Conservation (phyloP, 2,797 vertebrate genomes). For the Neostethus bicornis region DNA sequence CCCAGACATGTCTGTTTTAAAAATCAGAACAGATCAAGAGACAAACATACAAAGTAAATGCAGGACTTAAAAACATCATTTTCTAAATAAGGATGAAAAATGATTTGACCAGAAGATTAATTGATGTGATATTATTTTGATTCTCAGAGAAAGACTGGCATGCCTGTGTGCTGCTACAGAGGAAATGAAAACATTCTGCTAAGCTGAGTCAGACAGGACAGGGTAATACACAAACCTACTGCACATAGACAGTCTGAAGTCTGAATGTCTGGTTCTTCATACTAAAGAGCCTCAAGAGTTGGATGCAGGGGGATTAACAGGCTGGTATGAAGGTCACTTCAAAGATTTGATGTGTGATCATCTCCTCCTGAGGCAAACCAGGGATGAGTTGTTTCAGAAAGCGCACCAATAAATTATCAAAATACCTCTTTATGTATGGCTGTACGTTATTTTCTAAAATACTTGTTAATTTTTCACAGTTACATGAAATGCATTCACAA, state of each 20-base stretch:
- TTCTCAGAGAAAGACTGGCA: slow-evolving; percentile 32
- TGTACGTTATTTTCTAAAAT: too few relatives aligned
- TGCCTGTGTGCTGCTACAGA: slow-evolving; percentile 18
- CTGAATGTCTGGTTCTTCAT: background rate
- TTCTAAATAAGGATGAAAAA: too few relatives aligned
- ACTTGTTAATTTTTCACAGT: too few relatives aligned
- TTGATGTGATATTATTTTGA: slow-evolving; percentile 30
- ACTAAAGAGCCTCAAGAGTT: slow-evolving; percentile 24
- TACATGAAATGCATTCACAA: too few relatives aligned
- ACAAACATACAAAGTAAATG: background rate
- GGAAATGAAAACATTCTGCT: slow-evolving; percentile 58
- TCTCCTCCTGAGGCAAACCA: slow-evolving; percentile 22
- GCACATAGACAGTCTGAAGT: background rate
- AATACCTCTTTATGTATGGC: too few relatives aligned
- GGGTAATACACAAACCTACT: slow-evolving; percentile 27
- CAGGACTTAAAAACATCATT: too few relatives aligned
- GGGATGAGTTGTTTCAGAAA: slow-evolving; percentile 1
- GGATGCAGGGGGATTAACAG: slow-evolving; percentile 24
- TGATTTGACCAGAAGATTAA: too few relatives aligned
- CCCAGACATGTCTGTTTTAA: too few relatives aligned
- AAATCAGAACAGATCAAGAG: too few relatives aligned
- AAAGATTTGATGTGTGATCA: slow-evolving; percentile 13
- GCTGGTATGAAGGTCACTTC: slow-evolving; percentile 23
- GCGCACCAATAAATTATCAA: too few relatives aligned
- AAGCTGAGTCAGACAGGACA: slow-evolving; percentile 43